Base-by-base conservation (phyloP, 1,140 invertebrate genomes). In the Euwallacea similis region DNA sequence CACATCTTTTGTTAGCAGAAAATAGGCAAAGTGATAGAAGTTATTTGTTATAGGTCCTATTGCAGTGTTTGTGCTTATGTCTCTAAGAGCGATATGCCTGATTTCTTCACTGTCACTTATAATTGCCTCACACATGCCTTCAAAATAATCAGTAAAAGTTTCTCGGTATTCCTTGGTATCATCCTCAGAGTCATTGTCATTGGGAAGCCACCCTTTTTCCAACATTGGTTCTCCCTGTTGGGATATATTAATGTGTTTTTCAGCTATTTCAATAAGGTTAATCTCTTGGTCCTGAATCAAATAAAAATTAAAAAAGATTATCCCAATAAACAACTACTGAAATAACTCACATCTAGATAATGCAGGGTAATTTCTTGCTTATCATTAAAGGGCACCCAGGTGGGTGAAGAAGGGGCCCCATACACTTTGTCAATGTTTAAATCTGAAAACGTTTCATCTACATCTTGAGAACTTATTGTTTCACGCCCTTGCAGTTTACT, bases 21-120 rank as follows among this genome's bases (percentile, higher is more conserved):
- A 76, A 66, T 80, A 81, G 41, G 72, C 74, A 75, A 81, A 81
- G 69, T 79, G 72, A 74, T 81, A 81, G 69, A 81, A 80, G 79
- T 78, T 80, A 53, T 79, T 72, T 11, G 74, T 76, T 47, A 81
- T 78, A 10, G 78, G 77, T 7, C 78, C 80, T 54, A 81, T 78
- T 41, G 66, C 33, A 46, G 74, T 56, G 72, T 81, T 80, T 46
- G 73, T 63, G 42, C 75, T 76, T 43, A 81, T 76, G 73, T 80
- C 76, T 62, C 63, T 63, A 54, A 81, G 74, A 6, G 76, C 78
- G 21, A 73, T 74, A 53, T 73, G 54, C 55, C 73, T 67, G 42
- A 77, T 42, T 56, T 78, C 73, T 44, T 70, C 56, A 60, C 76
- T 76, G 53, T 73, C 76, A 67, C 74, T 73, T 21, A 81, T 71